A percentile compares a stretch with the other conserved stretches of the same genome.
Conservation (phyloP, 2,888 invertebrate genomes). For the Argyresthia albistria region DNA sequence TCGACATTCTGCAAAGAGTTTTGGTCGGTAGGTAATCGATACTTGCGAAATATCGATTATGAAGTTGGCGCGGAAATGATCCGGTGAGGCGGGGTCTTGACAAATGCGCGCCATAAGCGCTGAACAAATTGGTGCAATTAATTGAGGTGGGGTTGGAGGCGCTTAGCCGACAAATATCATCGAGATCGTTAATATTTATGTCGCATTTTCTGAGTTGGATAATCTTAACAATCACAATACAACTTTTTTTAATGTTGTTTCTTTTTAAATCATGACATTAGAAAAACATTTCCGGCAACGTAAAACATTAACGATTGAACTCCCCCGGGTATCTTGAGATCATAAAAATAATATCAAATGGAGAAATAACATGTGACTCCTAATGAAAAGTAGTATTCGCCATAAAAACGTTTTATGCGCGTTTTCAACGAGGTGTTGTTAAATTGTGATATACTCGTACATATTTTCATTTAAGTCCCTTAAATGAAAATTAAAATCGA, state of each 20-base stretch:
- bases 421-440: slow-evolving; percentile 57
- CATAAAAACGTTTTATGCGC: slow-evolving; percentile 64
- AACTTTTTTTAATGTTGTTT: too few relatives aligned
- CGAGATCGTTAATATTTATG: not conserved
- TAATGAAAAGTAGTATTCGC: slow-evolving; percentile 65
- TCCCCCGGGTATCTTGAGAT: slow-evolving; percentile 28
- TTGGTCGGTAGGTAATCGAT: slow-evolving; percentile 38
- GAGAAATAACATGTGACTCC: slow-evolving; percentile 48
- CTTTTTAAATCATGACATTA: too few relatives aligned
- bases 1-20: slow-evolving; percentile 36
- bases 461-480: slow-evolving; percentile 15
- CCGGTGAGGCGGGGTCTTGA: slow-evolving; percentile 55
- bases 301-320: slow-evolving; percentile 30
- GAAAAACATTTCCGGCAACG: too few relatives aligned
- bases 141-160: slow-evolving; percentile 54
- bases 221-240: not conserved
- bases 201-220: not conserved
- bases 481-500: slow-evolving; percentile 49
- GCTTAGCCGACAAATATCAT: slow-evolving; percentile 65
- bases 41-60: slow-evolving; percentile 57
- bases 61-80: slow-evolving; percentile 64
- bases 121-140: slow-evolving; percentile 68
- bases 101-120: slow-evolving; percentile 67
- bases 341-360: slow-evolving; percentile 52
- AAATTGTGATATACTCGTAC: slow-evolving; percentile 62